Conservation (phyloP, 2,797 vertebrate species). For the Gallirallus australis region DNA sequence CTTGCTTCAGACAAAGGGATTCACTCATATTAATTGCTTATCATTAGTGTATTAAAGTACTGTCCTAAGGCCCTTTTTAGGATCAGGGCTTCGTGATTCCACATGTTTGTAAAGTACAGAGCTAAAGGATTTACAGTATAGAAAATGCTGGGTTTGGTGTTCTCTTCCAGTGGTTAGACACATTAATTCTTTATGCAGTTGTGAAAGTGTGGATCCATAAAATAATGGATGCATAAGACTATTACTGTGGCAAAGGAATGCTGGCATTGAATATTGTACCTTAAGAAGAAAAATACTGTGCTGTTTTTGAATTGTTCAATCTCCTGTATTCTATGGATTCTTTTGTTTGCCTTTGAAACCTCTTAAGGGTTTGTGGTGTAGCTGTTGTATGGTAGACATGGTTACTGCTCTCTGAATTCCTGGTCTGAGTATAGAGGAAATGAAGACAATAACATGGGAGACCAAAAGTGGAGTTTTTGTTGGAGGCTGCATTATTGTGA, state of each 20-base stretch:
- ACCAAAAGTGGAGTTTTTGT: background rate
- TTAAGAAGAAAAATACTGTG: background rate
- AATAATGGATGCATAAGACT: background rate
- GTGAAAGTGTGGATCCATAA: background rate
- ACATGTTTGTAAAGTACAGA: background rate
- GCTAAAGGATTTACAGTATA: background rate
- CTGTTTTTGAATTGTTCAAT: background rate
- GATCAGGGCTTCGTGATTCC: background rate
- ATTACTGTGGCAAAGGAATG: background rate
- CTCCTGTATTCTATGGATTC: background rate
- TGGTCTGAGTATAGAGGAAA: slow-evolving; percentile 24
- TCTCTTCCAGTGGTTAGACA: background rate
- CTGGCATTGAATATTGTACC: background rate
- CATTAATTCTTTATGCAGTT: background rate
- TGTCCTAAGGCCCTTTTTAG: background rate
- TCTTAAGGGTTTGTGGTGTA: background rate
- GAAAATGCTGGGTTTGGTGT: background rate
- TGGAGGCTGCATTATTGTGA: background rate
- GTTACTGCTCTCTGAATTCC: slow-evolving; percentile 4
- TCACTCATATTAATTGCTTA: background rate
- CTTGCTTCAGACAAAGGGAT: background rate
- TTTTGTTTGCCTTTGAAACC: slow-evolving; percentile 30
- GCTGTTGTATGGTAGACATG: background rate
- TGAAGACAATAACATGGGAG: background rate
- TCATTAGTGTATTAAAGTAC: background rate